Percentiles rank a stretch among this genome's conserved stretches.
Conservation (phyloP, 35 echinoderm and acorn worm species). For the Ophioderma brevispina region DNA sequence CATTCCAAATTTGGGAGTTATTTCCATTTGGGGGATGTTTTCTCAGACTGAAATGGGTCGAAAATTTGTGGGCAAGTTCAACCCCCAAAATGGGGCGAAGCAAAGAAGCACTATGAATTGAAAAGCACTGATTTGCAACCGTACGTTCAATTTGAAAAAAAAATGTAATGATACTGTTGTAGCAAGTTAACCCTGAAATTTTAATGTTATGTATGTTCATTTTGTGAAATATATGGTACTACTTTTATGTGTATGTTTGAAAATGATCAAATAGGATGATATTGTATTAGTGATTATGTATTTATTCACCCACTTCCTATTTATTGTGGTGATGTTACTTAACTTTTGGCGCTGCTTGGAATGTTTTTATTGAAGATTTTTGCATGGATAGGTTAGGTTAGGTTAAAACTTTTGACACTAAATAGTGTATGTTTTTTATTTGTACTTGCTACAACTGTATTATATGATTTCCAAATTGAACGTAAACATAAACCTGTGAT, state of each 20-base stretch:
- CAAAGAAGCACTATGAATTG: background rate
- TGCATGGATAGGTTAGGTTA: background rate
- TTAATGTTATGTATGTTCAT: background rate
- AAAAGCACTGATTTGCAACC: too few relatives aligned
- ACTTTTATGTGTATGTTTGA: background rate
- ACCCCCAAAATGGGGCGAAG: background rate
- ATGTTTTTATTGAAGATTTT: background rate
- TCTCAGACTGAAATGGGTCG: background rate
- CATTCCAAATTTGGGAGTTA: background rate
- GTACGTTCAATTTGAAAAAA: background rate
- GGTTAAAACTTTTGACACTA: background rate
- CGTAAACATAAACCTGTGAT: background rate
- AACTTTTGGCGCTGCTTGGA: background rate
- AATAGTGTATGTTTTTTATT: background rate
- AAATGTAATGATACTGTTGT: background rate
- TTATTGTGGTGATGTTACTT: background rate
- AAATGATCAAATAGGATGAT: background rate
- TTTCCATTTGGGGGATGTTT: background rate
- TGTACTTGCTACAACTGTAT: background rate
- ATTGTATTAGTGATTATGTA: background rate
- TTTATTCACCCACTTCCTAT: background rate
- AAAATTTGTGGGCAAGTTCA: background rate
- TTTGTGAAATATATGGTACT: background rate
- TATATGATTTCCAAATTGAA: background rate
- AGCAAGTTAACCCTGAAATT: background rate